Evolutionary conservation across 1,140 invertebrate species (phyloP).

Genomic region (Sinella curviseta): DNA sequence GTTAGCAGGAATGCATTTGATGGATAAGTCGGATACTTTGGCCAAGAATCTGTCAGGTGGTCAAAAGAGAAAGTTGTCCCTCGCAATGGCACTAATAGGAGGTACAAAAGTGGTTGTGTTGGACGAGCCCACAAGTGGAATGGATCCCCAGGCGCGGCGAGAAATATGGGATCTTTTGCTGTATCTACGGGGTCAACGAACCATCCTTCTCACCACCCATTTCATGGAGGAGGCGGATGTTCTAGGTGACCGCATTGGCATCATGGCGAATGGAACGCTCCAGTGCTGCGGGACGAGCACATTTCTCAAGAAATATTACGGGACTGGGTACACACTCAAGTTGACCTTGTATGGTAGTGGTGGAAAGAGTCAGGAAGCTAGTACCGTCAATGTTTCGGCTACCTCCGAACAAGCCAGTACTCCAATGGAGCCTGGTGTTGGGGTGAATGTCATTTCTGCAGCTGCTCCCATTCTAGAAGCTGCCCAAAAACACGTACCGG

Average conservation of each 20-base stretch:
- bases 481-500: slow-evolving; percentile 37
- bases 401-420: too few relatives aligned
- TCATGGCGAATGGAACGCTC: slow-evolving; percentile 59
- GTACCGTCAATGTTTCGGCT: too few relatives aligned
- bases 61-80: slow-evolving; percentile 60
- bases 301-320: slow-evolving; percentile 62
- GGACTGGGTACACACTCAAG: slow-evolving; percentile 49
- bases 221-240: slow-evolving; percentile 66
- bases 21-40: slow-evolving; percentile 55
- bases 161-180: slow-evolving; percentile 60
- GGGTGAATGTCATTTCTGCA: too few relatives aligned
- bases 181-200: slow-evolving; percentile 54
- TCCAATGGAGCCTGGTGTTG: too few relatives aligned
- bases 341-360: slow-evolving; percentile 23
- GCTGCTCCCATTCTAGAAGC: not conserved
- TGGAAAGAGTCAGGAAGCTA: too few relatives aligned
- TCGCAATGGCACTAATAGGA: slow-evolving; percentile 60
- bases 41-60: slow-evolving; percentile 60
- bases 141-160: slow-evolving; percentile 46
- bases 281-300: slow-evolving; percentile 59
- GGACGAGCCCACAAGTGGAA: slow-evolving; percentile 5
- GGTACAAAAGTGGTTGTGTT: slow-evolving; percentile 51
- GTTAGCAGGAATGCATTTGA: not conserved
- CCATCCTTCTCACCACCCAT: slow-evolving; percentile 64
- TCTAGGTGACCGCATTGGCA: slow-evolving; percentile 63